A percentile compares a stretch with the other conserved stretches of the same genome.
Evolutionary conservation across 2,888 invertebrate genomes (phyloP).

Genomic region (Erebia aethiops): DNA sequence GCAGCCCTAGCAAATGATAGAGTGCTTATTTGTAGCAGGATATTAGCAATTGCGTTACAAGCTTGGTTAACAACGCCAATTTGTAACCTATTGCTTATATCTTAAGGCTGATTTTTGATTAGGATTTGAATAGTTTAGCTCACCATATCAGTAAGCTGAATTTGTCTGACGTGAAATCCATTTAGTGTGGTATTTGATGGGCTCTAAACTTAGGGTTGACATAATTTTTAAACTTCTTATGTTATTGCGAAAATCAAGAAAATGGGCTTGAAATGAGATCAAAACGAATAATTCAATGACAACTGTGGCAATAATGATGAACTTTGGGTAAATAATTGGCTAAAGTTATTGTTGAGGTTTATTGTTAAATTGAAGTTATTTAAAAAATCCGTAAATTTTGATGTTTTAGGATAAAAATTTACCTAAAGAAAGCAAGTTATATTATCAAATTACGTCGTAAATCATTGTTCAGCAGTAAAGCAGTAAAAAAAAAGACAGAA

Average conservation of each 20-base stretch:
- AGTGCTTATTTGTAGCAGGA: constrained; percentile 34
- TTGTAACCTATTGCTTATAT: neutral
- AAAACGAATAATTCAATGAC: too few relatives aligned
- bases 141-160: neutral
- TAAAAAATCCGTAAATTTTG: too few relatives aligned
- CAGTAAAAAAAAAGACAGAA: too few relatives aligned
- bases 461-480: too few relatives aligned
- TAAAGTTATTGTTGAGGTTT: too few relatives aligned
- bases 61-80: constrained; percentile 1
- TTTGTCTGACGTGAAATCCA: constrained; percentile 9
- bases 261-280: neutral
- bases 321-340: too few relatives aligned
- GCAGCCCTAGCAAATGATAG: constrained; percentile 25
- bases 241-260: neutral
- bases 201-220: neutral
- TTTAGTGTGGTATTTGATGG: constrained; percentile 8
- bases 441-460: too few relatives aligned
- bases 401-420: too few relatives aligned
- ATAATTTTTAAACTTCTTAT: neutral
- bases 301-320: too few relatives aligned
- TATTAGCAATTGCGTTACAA: constrained; percentile 33
- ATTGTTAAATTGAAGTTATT: too few relatives aligned
- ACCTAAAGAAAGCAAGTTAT: too few relatives aligned
- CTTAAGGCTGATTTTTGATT: neutral
- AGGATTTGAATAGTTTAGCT: neutral